A percentile compares a stretch with the other conserved stretches of the same genome.
Conservation (phyloP, 1,140 invertebrate genomes). For the Aporrectodea caliginosa region DNA sequence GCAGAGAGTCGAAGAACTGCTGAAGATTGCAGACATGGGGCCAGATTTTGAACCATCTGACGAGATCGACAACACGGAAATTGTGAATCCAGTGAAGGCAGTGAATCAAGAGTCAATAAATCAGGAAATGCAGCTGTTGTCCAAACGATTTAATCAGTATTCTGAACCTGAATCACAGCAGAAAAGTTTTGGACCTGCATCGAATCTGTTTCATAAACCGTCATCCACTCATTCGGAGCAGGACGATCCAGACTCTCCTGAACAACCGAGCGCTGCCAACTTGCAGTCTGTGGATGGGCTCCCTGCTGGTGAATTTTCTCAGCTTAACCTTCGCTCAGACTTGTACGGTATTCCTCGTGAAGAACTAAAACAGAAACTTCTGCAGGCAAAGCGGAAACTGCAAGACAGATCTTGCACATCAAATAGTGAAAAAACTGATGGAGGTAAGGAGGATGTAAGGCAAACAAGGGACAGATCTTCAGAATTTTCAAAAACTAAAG, state of each 20-base stretch:
- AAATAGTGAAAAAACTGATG: neutral
- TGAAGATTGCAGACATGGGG: neutral
- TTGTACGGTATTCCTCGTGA: neutral
- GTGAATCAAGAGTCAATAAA: neutral
- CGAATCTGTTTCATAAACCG: no score
- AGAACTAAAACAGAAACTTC: neutral
- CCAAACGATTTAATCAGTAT: neutral
- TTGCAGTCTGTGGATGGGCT: no score
- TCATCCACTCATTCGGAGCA: no score
- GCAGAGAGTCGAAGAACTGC: neutral
- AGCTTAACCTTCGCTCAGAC: neutral
- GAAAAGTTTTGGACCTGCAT: no score
- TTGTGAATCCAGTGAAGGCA: neutral
- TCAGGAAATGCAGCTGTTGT: neutral
- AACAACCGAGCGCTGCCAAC: neutral
- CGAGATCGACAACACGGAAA: neutral
- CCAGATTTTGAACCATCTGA: neutral
- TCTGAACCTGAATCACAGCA: no score
- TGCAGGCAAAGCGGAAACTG: neutral
- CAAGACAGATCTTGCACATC: neutral
- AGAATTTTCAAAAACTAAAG: no score
- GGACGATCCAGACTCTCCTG: neutral
- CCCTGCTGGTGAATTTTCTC: neutral
- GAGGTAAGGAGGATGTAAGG: neutral
- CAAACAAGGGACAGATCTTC: neutral